Percentiles rank a stretch among this genome's conserved stretches.
phyloP scores from a whole-genome alignment of 2,888 invertebrate genomes.

The Synanthedon vespiformis region DNA sequence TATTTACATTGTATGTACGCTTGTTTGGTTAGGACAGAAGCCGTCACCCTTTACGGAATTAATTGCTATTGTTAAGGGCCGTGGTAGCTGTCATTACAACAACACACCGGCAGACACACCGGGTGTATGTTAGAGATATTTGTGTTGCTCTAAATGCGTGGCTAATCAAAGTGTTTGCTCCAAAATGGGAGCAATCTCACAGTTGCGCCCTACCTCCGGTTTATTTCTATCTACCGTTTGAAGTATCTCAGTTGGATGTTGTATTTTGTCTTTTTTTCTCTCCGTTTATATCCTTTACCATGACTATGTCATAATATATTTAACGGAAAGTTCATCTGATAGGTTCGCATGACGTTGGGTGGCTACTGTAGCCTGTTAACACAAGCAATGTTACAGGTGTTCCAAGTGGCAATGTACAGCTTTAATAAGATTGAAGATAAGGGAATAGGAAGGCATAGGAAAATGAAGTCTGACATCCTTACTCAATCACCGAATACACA shows the following conservation, averaged over 20 bases:
- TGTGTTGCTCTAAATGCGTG: conserved; percentile 19
- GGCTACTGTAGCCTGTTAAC: no score
- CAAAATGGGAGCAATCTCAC: conserved; percentile 24
- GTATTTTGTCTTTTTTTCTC: conserved; percentile 16
- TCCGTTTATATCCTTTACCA: conserved; percentile 9
- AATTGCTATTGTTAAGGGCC: conserved; percentile 30
- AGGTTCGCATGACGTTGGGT: neutral
- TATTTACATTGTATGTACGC: conserved; percentile 1
- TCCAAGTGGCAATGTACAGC: no score
- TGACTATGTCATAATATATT: neutral
- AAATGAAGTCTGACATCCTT: no score
- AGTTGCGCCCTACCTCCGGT: conserved; percentile 18
- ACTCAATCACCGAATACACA: no score
- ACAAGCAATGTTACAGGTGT: no score
- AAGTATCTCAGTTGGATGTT: conserved; percentile 36
- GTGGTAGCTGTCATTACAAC: conserved; percentile 17
- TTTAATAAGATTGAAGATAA: no score
- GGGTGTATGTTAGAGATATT: conserved; percentile 21
- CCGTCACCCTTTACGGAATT: conserved; percentile 26
- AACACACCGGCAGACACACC: conserved; percentile 10
- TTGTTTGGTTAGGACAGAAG: conserved; percentile 41
- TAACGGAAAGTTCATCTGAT: neutral
- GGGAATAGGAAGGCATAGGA: no score
- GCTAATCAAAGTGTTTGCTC: conserved; percentile 32
- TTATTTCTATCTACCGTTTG: conserved; percentile 41